phyloP scores from a whole-genome alignment of 2,797 vertebrate genomes.

The Diglossa cyanea region DNA sequence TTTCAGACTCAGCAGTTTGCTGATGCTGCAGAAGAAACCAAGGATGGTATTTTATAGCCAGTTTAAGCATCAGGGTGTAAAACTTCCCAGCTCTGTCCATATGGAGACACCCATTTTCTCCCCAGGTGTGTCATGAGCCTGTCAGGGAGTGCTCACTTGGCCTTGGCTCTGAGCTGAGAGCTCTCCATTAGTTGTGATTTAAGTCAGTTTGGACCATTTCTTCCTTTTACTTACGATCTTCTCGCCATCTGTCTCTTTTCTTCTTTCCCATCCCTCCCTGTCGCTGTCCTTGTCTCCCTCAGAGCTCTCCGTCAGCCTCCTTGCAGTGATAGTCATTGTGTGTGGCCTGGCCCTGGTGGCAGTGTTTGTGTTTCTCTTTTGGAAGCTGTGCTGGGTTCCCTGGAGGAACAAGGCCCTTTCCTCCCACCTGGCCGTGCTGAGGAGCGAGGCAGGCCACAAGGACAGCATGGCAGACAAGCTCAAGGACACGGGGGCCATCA shows the following conservation, averaged over 20 bases:
- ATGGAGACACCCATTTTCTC: not conserved
- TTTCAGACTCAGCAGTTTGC: not conserved
- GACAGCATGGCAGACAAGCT: slow-evolving; percentile 93
- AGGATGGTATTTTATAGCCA: not conserved
- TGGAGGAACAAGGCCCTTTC: slow-evolving; percentile 86
- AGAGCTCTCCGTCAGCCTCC: slow-evolving; percentile 91
- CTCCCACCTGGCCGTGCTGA: slow-evolving; percentile 70
- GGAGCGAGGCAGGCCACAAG: slow-evolving; percentile 62
- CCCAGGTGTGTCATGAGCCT: rapidly evolving
- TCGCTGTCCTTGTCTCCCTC: slow-evolving; percentile 45
- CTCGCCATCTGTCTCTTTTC: slow-evolving; percentile 63
- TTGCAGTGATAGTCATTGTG: slow-evolving; percentile 86
- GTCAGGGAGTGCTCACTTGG: not conserved
- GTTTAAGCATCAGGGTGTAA: not conserved
- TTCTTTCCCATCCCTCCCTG: slow-evolving; percentile 42
- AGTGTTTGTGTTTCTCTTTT: slow-evolving; percentile 89
- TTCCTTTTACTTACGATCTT: slow-evolving; percentile 1
- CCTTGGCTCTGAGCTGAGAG: not conserved
- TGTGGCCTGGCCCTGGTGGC: slow-evolving; percentile 92
- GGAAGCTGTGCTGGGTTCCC: slow-evolving; percentile 93
- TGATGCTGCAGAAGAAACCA: not conserved
- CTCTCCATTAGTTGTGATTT: not conserved
- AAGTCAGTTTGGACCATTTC: not conserved
- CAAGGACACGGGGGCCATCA: slow-evolving; percentile 86
- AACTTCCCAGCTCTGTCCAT: not conserved